Conservation (phyloP, 1,140 invertebrate species). For the Philotrypesis tridentata region DNA sequence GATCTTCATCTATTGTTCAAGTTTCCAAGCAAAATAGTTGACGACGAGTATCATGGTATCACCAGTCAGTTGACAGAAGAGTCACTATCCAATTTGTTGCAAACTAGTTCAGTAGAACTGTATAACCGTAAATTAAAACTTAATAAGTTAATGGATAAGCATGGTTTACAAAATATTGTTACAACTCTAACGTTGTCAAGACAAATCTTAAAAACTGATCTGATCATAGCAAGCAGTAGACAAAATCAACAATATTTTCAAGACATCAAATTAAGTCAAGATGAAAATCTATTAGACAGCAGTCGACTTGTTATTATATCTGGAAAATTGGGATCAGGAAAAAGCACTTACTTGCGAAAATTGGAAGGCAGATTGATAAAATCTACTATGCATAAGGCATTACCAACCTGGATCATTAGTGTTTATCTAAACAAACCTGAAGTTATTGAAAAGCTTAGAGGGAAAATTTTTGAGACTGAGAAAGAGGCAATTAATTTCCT, state of each 20-base stretch:
- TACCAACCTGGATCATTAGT: neutral
- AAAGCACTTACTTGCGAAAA: neutral
- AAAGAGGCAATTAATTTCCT: neutral
- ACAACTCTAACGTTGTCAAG: neutral
- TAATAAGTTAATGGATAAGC: neutral
- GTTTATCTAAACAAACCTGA: neutral
- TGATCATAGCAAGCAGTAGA: neutral
- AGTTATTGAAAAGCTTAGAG: neutral
- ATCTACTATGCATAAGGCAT: neutral
- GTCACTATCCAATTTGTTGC: neutral
- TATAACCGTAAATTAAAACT: neutral
- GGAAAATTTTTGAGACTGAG: neutral
- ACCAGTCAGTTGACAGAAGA: neutral
- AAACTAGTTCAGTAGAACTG: neutral
- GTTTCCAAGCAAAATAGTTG: neutral
- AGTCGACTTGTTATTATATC: neutral
- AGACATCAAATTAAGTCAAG: neutral
- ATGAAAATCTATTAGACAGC: neutral
- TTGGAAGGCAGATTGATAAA: neutral
- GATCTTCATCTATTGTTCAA: neutral
- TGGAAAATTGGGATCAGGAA: neutral
- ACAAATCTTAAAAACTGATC: neutral
- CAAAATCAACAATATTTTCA: neutral
- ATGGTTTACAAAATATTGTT: neutral
- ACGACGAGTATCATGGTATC: neutral